Evolutionary conservation across 1,140 invertebrate genomes (phyloP).

Genomic region (Drosophila grimshawi): DNA sequence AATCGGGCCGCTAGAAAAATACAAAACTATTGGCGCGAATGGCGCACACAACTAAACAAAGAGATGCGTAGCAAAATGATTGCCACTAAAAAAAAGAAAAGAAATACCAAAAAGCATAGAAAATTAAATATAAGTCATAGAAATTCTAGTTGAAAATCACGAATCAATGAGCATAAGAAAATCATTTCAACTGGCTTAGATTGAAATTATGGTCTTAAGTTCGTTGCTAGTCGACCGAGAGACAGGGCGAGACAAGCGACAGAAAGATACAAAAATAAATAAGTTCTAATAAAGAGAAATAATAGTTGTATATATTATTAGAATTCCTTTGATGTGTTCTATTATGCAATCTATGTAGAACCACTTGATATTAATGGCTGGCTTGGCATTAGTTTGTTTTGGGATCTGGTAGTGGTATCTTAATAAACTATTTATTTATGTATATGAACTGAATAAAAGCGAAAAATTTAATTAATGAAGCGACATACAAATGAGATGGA

Average conservation of each 20-base stretch:
- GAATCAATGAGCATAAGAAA: constrained; percentile 21
- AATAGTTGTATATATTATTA: background rate
- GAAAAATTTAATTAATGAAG: constrained; percentile 72
- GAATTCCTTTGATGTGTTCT: background rate
- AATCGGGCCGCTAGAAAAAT: constrained; percentile 34
- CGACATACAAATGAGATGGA: constrained; percentile 57
- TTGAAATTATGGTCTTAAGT: constrained; percentile 11
- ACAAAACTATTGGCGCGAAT: constrained; percentile 37
- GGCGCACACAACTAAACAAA: background rate
- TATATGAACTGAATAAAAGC: constrained; percentile 35
- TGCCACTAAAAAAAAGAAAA: constrained; percentile 2
- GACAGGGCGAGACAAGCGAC: no score
- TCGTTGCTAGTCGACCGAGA: background rate
- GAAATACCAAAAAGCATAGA: background rate
- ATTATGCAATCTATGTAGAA: constrained; percentile 1
- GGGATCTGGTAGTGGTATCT: constrained; percentile 1
- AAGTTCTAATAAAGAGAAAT: background rate
- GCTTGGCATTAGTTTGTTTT: background rate
- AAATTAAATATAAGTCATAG: background rate
- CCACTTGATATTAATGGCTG: background rate
- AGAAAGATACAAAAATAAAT: background rate
- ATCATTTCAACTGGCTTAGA: constrained; percentile 2
- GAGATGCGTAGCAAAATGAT: background rate
- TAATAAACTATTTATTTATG: constrained; percentile 47
- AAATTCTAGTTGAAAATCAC: background rate